A percentile compares a stretch with the other conserved stretches of the same genome.
Conservation (phyloP, 1,140 invertebrate genomes). For the Cepaea nemoralis region DNA sequence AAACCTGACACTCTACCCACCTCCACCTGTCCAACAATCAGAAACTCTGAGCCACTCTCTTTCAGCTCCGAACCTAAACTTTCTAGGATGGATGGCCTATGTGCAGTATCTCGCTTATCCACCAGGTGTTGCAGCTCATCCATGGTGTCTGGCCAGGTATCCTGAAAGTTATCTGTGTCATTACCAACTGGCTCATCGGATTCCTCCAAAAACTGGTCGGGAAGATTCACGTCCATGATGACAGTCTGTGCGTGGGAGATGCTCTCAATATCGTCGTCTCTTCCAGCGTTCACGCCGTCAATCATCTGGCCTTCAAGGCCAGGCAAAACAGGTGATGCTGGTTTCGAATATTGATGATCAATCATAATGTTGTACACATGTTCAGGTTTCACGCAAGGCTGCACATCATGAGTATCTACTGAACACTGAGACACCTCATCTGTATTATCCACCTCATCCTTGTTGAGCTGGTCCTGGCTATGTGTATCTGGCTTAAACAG, state of each 20-base stretch:
- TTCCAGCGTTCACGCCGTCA: neutral
- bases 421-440: neutral
- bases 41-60: slow-evolving; percentile 26
- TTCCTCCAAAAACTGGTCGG: slow-evolving; percentile 32
- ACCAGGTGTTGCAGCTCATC: slow-evolving; percentile 8
- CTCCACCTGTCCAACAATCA: slow-evolving; percentile 35
- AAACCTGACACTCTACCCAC: neutral
- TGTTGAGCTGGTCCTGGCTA: slow-evolving; percentile 44
- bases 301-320: neutral
- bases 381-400: slow-evolving; percentile 14
- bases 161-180: neutral
- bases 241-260: slow-evolving; percentile 22
- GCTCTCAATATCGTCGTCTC: slow-evolving; percentile 36
- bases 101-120: neutral
- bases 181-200: neutral
- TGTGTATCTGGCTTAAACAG: slow-evolving; percentile 53
- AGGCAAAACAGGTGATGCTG: neutral
- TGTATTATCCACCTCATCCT: slow-evolving; percentile 17
- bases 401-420: neutral
- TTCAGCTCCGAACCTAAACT: slow-evolving; percentile 35
- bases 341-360: slow-evolving; percentile 34
- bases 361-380: neutral
- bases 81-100: slow-evolving; percentile 7
- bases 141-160: neutral
- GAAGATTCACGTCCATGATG: slow-evolving; percentile 36